Evolutionary conservation across 2,888 invertebrate genomes (phyloP).

Genomic region (Brachylomia viminalis): DNA sequence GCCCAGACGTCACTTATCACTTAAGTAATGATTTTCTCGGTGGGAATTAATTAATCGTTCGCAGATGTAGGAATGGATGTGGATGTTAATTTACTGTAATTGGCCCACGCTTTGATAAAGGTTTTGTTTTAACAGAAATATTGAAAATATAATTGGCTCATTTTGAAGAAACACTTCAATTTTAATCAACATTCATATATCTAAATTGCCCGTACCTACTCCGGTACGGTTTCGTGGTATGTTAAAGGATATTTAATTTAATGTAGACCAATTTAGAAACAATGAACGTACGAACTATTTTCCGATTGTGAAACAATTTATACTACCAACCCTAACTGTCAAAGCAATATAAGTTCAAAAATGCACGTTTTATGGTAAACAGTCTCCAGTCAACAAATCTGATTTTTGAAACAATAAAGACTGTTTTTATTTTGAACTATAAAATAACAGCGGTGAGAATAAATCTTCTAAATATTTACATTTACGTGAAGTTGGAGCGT

Average conservation of each 20-base stretch:
- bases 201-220: background rate
- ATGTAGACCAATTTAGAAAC: constrained; percentile 29
- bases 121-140: constrained; percentile 35
- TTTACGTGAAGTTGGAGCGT: constrained; percentile 55
- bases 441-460: constrained; percentile 56
- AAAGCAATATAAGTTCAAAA: constrained; percentile 52
- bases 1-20: constrained; percentile 64
- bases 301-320: constrained; percentile 16
- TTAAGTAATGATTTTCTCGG: constrained; percentile 65
- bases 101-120: constrained; percentile 31
- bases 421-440: constrained; percentile 56
- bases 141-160: constrained; percentile 47
- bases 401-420: constrained; percentile 63
- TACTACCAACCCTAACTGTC: constrained; percentile 24
- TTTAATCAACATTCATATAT: constrained; percentile 25
- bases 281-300: constrained; percentile 10
- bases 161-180: constrained; percentile 27
- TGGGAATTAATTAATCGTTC: constrained; percentile 64
- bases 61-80: constrained; percentile 50
- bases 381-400: constrained; percentile 52
- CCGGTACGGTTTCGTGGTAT: constrained; percentile 3
- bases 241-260: constrained; percentile 23
- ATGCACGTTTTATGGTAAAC: constrained; percentile 57
- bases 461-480: constrained; percentile 68
- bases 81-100: constrained; percentile 50